These are phyloP conservation scores for Acrobasis repandana DNA, from an alignment of 2,888 invertebrate species.

Conservation along the genomic window DNA sequence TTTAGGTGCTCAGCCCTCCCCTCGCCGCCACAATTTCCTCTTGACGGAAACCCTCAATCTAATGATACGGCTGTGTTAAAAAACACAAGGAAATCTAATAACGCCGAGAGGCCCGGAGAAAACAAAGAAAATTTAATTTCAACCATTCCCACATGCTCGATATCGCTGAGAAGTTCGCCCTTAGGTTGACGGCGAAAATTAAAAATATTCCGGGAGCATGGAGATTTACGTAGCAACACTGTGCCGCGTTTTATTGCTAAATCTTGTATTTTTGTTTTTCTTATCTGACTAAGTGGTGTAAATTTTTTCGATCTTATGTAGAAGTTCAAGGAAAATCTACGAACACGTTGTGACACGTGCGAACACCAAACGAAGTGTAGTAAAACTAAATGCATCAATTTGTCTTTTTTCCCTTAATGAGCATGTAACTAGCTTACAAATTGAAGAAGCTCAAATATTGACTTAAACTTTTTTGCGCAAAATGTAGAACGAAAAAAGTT, in stretches of 20 bases:
- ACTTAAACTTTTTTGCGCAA: too few relatives aligned
- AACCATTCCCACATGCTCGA: constrained; percentile 81
- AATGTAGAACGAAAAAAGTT: too few relatives aligned
- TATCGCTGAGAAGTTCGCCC: constrained; percentile 72
- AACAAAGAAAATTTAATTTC: constrained; percentile 83
- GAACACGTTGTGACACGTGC: too few relatives aligned
- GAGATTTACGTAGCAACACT: constrained; percentile 5
- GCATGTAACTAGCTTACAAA: too few relatives aligned
- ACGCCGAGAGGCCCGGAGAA: constrained; percentile 70
- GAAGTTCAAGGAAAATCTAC: too few relatives aligned
- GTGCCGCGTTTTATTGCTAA: background rate
- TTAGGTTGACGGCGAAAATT: constrained; percentile 56
- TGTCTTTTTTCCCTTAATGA: too few relatives aligned
- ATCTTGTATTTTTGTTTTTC: constrained; percentile 5
- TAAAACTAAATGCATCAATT: too few relatives aligned
- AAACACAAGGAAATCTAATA: constrained; percentile 84
- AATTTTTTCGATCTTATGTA: background rate
- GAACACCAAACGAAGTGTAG: too few relatives aligned
- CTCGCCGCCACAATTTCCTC: constrained; percentile 82
- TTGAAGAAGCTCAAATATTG: too few relatives aligned
- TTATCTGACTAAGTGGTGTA: background rate
- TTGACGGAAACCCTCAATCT: constrained; percentile 83
- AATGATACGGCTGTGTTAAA: constrained; percentile 84
- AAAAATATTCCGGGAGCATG: constrained; percentile 42
- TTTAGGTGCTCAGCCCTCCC: constrained; percentile 77